These are phyloP conservation scores for Gorsachius goisagi DNA, from an alignment of 2,113 vertebrate genomes.

Conservation along the genomic window DNA sequence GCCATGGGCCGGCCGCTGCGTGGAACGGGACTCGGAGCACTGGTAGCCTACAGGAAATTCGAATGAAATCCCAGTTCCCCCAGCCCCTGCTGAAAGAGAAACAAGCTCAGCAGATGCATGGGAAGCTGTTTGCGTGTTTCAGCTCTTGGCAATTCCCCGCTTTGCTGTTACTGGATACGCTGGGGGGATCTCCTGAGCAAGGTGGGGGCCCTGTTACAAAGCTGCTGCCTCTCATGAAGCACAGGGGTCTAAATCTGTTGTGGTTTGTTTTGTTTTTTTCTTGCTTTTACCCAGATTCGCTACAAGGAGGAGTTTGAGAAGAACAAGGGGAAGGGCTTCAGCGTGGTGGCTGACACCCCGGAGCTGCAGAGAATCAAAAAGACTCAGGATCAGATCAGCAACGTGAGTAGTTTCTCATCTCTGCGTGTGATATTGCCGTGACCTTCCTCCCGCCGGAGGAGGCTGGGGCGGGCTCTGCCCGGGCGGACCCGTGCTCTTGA, in stretches of 20 bases:
- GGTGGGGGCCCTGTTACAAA: neutral
- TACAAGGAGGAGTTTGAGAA: constrained; percentile 99
- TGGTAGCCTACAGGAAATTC: neutral
- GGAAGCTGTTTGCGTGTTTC: neutral
- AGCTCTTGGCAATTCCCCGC: accelerated
- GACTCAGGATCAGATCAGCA: constrained; percentile 96
- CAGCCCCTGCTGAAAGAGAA: neutral
- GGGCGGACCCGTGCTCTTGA: neutral
- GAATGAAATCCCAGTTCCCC: neutral
- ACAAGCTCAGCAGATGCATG: accelerated
- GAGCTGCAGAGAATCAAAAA: constrained; percentile 96
- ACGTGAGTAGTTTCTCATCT: constrained; percentile 74
- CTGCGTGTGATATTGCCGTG: accelerated
- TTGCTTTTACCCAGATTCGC: constrained; percentile 75
- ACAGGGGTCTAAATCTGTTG: accelerated
- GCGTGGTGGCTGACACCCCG: constrained; percentile 90
- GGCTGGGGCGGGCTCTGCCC: neutral
- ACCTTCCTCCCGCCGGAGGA: neutral
- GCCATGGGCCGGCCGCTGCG: neutral
- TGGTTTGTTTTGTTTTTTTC: neutral
- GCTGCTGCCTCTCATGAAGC: neutral
- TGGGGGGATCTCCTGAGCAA: neutral
- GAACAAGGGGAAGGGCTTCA: constrained; percentile 95
- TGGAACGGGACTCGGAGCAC: accelerated
- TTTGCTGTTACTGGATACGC: accelerated